phyloP scores from a whole-genome alignment of 2,113 vertebrate genomes.

The Panthera tigris region DNA sequence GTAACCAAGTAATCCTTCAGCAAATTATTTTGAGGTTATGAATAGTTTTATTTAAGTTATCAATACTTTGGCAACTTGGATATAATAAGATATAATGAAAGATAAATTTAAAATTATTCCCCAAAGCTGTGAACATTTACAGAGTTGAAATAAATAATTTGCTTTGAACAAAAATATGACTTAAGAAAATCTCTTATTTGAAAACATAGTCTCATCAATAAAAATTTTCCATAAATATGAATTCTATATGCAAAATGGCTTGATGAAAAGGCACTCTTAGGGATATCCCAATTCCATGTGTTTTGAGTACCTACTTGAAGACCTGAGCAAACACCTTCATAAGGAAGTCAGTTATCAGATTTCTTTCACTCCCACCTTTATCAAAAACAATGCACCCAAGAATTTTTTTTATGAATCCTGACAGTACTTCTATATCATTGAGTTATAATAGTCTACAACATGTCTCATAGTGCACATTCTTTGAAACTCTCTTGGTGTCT shows the following conservation, averaged over 20 bases:
- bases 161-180: not conserved
- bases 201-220: not conserved
- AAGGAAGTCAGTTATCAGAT: not conserved
- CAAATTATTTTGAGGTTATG: slow-evolving; percentile 22
- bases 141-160: slow-evolving; percentile 15
- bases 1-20: slow-evolving; percentile 37
- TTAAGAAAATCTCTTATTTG: not conserved
- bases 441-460: not conserved
- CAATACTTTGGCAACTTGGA: not conserved
- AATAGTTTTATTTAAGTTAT: slow-evolving; percentile 45
- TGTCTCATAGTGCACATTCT: not conserved
- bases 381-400: not conserved
- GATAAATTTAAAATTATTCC: slow-evolving; percentile 8
- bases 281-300: not conserved
- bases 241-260: not conserved
- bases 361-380: not conserved
- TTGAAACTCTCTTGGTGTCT: not conserved
- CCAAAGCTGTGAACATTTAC: not conserved
- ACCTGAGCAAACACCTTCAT: not conserved
- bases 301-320: not conserved
- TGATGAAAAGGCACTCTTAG: not conserved
- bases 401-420: not conserved
- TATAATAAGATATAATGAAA: not conserved
- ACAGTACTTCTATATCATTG: not conserved
- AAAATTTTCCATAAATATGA: not conserved